A percentile compares a stretch with the other conserved stretches of the same genome.
Evolutionary conservation across 2,113 vertebrate genomes (phyloP).

Genomic region (Pseudorectes ferrugineus): DNA sequence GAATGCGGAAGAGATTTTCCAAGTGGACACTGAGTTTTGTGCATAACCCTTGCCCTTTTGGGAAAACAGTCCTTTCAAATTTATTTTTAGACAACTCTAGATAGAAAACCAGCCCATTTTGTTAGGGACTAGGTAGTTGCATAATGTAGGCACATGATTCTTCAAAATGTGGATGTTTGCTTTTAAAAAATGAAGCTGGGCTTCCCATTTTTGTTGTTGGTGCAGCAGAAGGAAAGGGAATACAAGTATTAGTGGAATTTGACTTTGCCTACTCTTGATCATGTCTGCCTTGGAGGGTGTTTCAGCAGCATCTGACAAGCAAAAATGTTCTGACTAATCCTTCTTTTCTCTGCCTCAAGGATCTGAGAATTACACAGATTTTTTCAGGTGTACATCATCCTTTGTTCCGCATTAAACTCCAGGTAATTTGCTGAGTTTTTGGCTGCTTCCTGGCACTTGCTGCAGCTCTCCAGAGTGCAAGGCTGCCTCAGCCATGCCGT

Average conservation of each 20-base stretch:
- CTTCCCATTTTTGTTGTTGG: neutral
- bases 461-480: neutral
- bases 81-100: conserved; percentile 13
- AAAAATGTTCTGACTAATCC: neutral
- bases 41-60: neutral
- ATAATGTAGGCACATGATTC: neutral
- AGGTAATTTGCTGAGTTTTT: neutral
- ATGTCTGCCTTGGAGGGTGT: neutral
- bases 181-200: neutral
- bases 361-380: neutral
- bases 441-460: neutral
- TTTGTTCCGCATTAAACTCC: neutral
- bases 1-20: neutral
- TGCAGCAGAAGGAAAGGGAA: neutral
- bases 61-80: neutral
- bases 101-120: neutral
- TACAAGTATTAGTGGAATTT: neutral
- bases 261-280: neutral
- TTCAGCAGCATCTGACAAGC: neutral
- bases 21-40: neutral
- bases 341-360: neutral
- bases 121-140: neutral
- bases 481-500: neutral
- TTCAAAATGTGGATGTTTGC: neutral
- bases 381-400: neutral